Conservation (phyloP, 2,113 vertebrate species). For the Promerops cafer region DNA sequence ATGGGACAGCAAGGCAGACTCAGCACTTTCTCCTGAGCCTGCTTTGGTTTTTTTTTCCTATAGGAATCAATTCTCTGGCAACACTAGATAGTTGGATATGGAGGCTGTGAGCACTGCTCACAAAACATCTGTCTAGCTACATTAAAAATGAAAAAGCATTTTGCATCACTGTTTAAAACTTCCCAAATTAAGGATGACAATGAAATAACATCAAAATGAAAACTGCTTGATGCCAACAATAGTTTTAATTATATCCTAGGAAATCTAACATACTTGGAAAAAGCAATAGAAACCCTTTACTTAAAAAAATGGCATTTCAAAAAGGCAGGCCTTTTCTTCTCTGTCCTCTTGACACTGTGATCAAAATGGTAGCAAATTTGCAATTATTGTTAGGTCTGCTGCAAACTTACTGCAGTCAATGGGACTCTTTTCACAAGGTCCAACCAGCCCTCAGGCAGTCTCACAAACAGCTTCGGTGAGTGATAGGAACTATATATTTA, state of each 20-base stretch:
- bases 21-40: constrained; percentile 61
- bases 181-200: not conserved
- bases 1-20: constrained; percentile 56
- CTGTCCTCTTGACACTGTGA: not conserved
- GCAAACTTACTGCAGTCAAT: not conserved
- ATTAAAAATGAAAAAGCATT: not conserved
- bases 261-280: not conserved
- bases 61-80: constrained; percentile 19
- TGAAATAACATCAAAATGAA: not conserved
- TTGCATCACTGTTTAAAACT: not conserved
- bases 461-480: not conserved
- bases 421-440: not conserved
- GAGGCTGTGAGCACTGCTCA: not conserved
- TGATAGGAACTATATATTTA: not conserved
- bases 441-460: not conserved
- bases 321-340: not conserved
- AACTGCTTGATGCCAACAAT: not conserved
- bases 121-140: not conserved
- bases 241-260: not conserved
- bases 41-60: not conserved
- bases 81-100: not conserved
- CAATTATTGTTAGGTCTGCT: not conserved
- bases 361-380: not conserved
- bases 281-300: not conserved
- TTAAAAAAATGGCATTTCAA: not conserved